These are phyloP conservation scores for Sylvicola fuscatus DNA, from an alignment of 2,888 invertebrate genomes.

Conservation along the genomic window DNA sequence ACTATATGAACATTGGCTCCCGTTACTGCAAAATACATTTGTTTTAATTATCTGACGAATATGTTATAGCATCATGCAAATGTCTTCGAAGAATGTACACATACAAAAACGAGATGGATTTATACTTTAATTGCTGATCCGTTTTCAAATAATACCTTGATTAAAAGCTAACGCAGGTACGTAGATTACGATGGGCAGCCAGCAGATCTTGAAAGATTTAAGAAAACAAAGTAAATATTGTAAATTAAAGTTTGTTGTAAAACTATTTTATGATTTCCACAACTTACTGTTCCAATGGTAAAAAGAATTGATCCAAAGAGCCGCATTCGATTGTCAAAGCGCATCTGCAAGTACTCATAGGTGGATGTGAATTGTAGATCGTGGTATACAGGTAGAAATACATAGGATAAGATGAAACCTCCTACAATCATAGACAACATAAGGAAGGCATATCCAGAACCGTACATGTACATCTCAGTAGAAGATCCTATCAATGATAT, in stretches of 20 bases:
- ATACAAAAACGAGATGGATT: too few species aligned
- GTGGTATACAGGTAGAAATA: conserved; percentile 50
- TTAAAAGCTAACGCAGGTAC: conserved; percentile 61
- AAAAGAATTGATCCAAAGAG: conserved; percentile 50
- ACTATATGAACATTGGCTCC: conserved; percentile 54
- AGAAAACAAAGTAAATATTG: too few species aligned
- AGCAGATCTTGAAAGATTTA: conserved; percentile 13
- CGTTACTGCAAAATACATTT: conserved; percentile 51
- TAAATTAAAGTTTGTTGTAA: too few species aligned
- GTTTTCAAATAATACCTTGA: conserved; percentile 34
- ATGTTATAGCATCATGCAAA: too few species aligned
- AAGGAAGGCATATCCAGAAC: conserved; percentile 50
- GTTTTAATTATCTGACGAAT: too few species aligned
- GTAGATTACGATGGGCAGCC: conserved; percentile 32
- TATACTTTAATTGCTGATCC: too few species aligned
- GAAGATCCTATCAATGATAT: conserved; percentile 57
- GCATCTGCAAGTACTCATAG: conserved; percentile 55
- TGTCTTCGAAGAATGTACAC: too few species aligned
- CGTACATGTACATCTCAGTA: conserved; percentile 58
- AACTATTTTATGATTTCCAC: neutral
- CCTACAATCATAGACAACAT: conserved; percentile 19
- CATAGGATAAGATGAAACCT: conserved; percentile 32
- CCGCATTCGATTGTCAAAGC: conserved; percentile 47
- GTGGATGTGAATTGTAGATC: conserved; percentile 49
- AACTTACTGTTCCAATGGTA: conserved; percentile 42